Percentiles rank a stretch among this genome's conserved stretches.
Evolutionary conservation across 1,140 invertebrate species (phyloP).

Genomic region (Sarcophaga bullata): DNA sequence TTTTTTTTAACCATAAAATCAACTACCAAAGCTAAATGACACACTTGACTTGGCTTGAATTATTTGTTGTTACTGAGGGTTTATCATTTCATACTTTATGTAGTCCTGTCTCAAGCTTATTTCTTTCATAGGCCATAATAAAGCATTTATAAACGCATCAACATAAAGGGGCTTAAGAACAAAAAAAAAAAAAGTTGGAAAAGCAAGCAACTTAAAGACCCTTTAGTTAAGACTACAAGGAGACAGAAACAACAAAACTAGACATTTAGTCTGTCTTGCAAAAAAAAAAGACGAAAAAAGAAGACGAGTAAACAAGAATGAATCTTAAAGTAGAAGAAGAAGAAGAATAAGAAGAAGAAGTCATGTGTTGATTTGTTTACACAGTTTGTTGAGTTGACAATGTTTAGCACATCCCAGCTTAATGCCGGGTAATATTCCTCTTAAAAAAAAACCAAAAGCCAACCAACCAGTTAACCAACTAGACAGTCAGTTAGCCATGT

Average conservation of each 20-base stretch:
- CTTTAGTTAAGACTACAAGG: neutral
- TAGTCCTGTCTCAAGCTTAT: neutral
- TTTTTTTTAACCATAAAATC: neutral
- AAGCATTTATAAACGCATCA: slow-evolving; percentile 21
- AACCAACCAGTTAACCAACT: neutral
- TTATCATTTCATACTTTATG: neutral
- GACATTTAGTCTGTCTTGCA: slow-evolving; percentile 17
- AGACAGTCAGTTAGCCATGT: neutral
- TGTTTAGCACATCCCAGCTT: neutral
- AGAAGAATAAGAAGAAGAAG: neutral
- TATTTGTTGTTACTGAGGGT: neutral
- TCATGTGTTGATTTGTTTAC: slow-evolving; percentile 15
- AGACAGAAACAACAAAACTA: neutral
- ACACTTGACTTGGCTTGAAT: neutral
- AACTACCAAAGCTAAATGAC: neutral
- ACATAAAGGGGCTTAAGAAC: neutral
- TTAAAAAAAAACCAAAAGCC: neutral
- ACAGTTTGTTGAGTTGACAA: slow-evolving; percentile 20
- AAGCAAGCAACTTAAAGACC: slow-evolving; percentile 1
- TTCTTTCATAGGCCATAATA: neutral
- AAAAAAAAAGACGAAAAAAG: neutral
- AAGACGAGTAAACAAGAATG: neutral
- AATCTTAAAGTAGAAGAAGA: neutral
- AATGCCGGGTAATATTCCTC: no score
- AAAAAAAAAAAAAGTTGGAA: neutral